Evolutionary conservation across 2,888 invertebrate genomes (phyloP).

Genomic region (Mythimna impura): DNA sequence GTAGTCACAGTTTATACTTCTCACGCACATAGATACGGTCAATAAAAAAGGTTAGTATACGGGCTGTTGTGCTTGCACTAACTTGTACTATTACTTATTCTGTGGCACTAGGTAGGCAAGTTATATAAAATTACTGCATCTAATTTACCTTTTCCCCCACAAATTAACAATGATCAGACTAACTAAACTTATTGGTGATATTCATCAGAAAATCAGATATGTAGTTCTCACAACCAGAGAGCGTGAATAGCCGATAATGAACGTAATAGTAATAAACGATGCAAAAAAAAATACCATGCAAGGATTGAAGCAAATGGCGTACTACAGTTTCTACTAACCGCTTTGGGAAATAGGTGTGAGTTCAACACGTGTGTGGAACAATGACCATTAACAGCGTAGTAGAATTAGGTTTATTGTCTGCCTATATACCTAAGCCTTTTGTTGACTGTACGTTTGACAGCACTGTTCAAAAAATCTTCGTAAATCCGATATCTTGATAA

Average conservation of each 20-base stretch:
- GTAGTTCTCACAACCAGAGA: too few species aligned
- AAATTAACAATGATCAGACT: too few species aligned
- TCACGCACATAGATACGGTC: not conserved
- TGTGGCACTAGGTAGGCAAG: not conserved
- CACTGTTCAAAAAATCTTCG: too few species aligned
- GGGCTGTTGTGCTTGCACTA: not conserved
- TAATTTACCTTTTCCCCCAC: not conserved
- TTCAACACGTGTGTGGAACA: not conserved
- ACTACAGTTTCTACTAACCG: too few species aligned
- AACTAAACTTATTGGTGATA: too few species aligned
- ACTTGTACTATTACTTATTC: not conserved
- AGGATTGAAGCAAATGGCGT: too few species aligned
- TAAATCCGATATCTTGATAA: constrained; percentile 55
- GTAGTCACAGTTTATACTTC: too few species aligned
- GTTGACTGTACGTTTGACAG: constrained; percentile 17
- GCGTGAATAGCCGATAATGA: too few species aligned
- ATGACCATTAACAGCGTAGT: not conserved
- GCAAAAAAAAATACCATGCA: too few species aligned
- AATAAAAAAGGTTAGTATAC: constrained; percentile 1
- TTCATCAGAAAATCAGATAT: too few species aligned
- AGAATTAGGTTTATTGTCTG: constrained; percentile 2
- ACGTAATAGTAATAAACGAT: too few species aligned
- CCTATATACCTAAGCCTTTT: constrained; percentile 5
- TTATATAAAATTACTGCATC: not conserved
- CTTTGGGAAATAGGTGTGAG: too few species aligned